Percentiles rank a stretch among this genome's conserved stretches.
Evolutionary conservation across 2,888 invertebrate species (phyloP).

Genomic region (Drosophila leonis): DNA sequence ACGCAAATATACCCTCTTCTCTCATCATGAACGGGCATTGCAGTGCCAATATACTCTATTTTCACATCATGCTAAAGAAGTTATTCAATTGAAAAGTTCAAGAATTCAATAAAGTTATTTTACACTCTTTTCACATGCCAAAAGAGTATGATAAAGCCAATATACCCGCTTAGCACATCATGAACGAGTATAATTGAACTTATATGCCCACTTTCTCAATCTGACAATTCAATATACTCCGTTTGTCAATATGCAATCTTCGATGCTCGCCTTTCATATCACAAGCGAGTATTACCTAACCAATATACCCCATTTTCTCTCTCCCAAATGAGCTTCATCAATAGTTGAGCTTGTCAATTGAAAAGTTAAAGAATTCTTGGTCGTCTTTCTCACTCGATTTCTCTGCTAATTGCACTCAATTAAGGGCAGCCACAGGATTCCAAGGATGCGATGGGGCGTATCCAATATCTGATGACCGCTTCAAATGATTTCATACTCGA

Average conservation of each 20-base stretch:
- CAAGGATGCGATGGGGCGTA: constrained; percentile 19
- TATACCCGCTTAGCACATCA: not conserved
- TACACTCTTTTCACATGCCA: not conserved
- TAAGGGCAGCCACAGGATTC: constrained; percentile 4
- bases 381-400: not conserved
- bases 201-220: too few species aligned
- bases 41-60: too few species aligned
- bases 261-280: not conserved
- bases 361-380: not conserved
- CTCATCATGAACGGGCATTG: too few species aligned
- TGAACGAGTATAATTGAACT: not conserved
- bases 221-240: too few species aligned
- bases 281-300: not conserved
- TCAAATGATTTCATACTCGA: constrained; percentile 12
- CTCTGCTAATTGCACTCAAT: constrained; percentile 30
- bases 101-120: too few species aligned
- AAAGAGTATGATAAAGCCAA: not conserved
- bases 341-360: not conserved
- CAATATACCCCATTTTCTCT: not conserved
- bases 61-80: too few species aligned
- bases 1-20: too few species aligned
- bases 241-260: too few species aligned
- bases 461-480: not conserved
- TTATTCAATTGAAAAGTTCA: too few species aligned
- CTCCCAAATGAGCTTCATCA: not conserved